Percentiles rank a stretch among this genome's conserved stretches.
These are phyloP conservation scores for Phrynosoma blainvillii DNA, from an alignment of 2,113 vertebrate species.

Conservation along the genomic window DNA sequence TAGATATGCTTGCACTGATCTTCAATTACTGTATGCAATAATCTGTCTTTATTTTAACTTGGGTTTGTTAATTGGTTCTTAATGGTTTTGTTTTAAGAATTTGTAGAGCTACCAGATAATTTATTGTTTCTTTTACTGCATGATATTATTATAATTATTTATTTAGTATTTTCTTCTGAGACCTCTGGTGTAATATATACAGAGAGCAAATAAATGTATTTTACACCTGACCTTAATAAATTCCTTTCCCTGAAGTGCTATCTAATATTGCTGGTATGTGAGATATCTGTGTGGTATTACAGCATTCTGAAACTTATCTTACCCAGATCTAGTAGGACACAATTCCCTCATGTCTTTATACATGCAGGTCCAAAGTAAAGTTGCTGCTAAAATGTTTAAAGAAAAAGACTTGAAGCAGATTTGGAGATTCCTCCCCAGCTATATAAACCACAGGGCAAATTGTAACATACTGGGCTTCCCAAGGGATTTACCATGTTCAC, in stretches of 20 bases:
- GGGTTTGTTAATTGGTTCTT: neutral
- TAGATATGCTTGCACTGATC: neutral
- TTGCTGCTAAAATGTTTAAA: too few relatives aligned
- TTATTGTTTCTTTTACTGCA: conserved; percentile 3
- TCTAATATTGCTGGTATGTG: neutral
- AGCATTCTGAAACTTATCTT: neutral
- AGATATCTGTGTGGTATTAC: neutral
- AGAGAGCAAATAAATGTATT: neutral
- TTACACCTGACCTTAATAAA: neutral
- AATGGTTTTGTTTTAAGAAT: conserved; percentile 1
- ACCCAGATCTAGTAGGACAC: too few relatives aligned
- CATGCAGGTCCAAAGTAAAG: neutral
- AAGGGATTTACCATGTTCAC: too few relatives aligned
- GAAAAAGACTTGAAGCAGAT: neutral
- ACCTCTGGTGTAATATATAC: neutral
- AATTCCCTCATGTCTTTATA: neutral
- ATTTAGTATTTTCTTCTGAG: neutral
- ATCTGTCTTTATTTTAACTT: neutral
- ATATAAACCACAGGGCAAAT: neutral
- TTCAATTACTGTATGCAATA: neutral
- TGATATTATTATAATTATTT: neutral
- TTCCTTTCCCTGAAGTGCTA: neutral
- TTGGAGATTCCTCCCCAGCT: neutral
- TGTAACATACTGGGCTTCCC: too few relatives aligned
- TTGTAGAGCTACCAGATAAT: neutral